Percentiles rank a stretch among this genome's conserved stretches.
Conservation (phyloP, 2,797 vertebrate species). For the Macrochelys suwanniensis region DNA sequence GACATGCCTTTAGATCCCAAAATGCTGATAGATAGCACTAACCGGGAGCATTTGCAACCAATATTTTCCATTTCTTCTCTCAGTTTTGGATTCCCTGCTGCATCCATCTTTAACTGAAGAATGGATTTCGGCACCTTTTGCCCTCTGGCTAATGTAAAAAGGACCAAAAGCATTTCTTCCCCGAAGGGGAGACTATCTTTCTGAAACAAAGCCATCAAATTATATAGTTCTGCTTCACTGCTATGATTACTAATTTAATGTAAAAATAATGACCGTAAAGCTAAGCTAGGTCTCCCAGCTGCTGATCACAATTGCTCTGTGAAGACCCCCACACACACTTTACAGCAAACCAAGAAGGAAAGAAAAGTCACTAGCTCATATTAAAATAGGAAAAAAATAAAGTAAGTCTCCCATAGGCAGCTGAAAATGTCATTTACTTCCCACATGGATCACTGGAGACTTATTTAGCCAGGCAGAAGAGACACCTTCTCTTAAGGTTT, state of each 20-base stretch:
- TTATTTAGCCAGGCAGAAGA: not conserved
- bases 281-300: not conserved
- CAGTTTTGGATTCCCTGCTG: not conserved
- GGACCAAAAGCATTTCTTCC: not conserved
- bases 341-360: not conserved
- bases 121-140: not conserved
- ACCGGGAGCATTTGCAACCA: not conserved
- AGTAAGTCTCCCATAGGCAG: not conserved
- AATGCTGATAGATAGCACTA: not conserved
- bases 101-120: not conserved
- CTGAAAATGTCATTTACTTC: not conserved
- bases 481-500: not conserved
- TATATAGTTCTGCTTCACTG: not conserved
- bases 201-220: not conserved
- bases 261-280: not conserved
- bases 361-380: not conserved
- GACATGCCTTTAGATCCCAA: not conserved
- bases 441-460: not conserved
- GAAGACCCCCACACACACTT: not conserved
- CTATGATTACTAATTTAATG: slow-evolving; percentile 5
- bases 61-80: not conserved
- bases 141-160: not conserved
- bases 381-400: not conserved
- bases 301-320: not conserved
- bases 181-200: not conserved